phyloP scores from a whole-genome alignment of 2,888 invertebrate species.

The Sminthurides aquaticus region DNA sequence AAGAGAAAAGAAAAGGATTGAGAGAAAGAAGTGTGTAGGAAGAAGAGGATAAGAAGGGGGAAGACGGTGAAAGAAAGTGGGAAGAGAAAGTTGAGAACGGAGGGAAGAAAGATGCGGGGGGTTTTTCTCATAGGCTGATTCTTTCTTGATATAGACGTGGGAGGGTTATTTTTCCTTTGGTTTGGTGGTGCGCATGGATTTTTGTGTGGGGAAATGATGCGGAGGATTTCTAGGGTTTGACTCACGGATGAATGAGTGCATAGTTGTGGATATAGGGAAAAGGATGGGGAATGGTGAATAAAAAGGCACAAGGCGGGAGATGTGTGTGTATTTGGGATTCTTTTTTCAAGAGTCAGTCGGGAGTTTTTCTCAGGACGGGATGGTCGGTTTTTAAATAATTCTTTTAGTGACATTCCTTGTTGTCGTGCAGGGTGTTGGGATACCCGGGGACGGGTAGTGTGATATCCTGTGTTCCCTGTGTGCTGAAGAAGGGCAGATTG shows the following conservation, averaged over 20 bases:
- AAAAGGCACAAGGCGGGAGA: too few relatives aligned
- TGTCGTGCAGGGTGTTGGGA: too few relatives aligned
- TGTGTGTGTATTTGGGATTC: too few relatives aligned
- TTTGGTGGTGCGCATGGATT: slow-evolving; percentile 21
- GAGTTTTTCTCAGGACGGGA: neutral
- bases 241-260: neutral
- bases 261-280: too few relatives aligned
- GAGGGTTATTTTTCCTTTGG: slow-evolving; percentile 23
- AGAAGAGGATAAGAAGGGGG: neutral
- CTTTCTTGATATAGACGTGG: slow-evolving; percentile 20
- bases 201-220: slow-evolving; percentile 6
- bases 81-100: neutral
- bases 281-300: too few relatives aligned
- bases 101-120: slow-evolving; percentile 3
- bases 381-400: neutral
- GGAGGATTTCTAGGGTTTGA: neutral
- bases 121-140: neutral
- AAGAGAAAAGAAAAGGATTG: neutral
- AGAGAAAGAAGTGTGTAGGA: slow-evolving; percentile 1
- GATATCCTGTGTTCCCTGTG: too few relatives aligned
- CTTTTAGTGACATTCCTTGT: neutral
- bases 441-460: too few relatives aligned
- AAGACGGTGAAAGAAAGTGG: neutral
- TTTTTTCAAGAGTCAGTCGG: neutral
- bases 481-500: too few relatives aligned